Base-by-base conservation (phyloP, 2,888 invertebrate genomes). In the Idaea straminata region DNA sequence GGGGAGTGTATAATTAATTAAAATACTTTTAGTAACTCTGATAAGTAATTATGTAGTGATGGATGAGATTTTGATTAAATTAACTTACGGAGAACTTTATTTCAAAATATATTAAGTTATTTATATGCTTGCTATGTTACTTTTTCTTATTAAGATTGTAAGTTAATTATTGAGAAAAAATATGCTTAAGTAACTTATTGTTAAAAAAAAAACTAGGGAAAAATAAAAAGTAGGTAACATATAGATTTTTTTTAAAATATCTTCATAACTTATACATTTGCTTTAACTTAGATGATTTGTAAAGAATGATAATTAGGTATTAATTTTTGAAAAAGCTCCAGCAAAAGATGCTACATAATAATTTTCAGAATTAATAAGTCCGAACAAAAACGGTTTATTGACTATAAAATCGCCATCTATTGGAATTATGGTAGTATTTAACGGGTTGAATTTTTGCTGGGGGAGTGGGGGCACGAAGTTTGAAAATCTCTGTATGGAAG, bases 351-450 rank as follows among this genome's bases (percentile, higher is more conserved):
- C 47, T 47, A 13, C 13, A 10, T 47, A 47, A 47, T 67, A 68
- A 0, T 77, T 77, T 35, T 76, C 69, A 0, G 77, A 69, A 67
- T 83, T 82, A 16, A 82, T 73, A 0, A 83, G 64, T 0, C 73
- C 80, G 36, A 73, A 83, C 67, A 80, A 65, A 58, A 83, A 83
- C 0, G 83, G 83, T 35, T 72, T 73, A 34, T 83, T 76, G 0
- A 78, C 79, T 0, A 77, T 73, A 16, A 83, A 83, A 25, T 76
- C 74, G 0, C 72, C 69, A 0, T 79, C 80, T 0, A 75, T 63
- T 0, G 68, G 72, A 0, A 69, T 47, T 47, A 13, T 47, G 5
- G 47, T 47, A 47, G 47, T 47, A 47, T 4, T 47, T 1, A 25
- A 3, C 25, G 25, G 25, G 13, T 47, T 36, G 36, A 36, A 36